Percentiles rank a stretch among this genome's conserved stretches.
Conservation (phyloP, 1,140 invertebrate genomes). For the Drosophila eugracilis region DNA sequence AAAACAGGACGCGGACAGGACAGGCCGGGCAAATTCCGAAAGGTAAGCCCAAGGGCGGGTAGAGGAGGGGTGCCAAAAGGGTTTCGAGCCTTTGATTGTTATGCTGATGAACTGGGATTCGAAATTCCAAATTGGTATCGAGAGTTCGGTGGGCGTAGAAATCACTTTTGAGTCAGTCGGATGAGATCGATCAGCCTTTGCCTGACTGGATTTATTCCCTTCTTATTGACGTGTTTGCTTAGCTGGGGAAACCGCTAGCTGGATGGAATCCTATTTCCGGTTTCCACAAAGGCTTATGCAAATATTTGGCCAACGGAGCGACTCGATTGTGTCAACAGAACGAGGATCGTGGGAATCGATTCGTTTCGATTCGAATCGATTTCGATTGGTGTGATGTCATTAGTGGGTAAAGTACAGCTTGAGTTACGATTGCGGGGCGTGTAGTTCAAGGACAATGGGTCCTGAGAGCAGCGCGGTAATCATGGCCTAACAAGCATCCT, state of each 20-base stretch:
- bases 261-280: conserved; percentile 45
- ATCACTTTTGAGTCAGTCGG: conserved; percentile 67
- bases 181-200: too few species aligned
- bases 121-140: conserved; percentile 1
- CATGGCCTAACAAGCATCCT: conserved; percentile 24
- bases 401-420: conserved; percentile 30
- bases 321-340: conserved; percentile 1
- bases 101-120: conserved; percentile 60
- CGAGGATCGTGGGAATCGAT: background rate
- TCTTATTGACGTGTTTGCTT: conserved; percentile 48
- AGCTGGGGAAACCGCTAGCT: conserved; percentile 64
- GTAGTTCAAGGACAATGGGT: conserved; percentile 26
- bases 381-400: conserved; percentile 19
- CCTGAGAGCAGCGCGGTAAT: conserved; percentile 1
- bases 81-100: conserved; percentile 46
- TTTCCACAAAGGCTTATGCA: conserved; percentile 67
- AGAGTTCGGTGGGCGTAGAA: conserved; percentile 47
- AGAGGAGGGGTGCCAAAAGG: conserved; percentile 54
- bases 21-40: conserved; percentile 20
- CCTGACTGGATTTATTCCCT: too few species aligned
- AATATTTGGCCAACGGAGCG: conserved; percentile 59
- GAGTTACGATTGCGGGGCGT: conserved; percentile 2
- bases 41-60: background rate
- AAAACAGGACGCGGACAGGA: background rate
- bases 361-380: conserved; percentile 22